Conservation (phyloP, 1,140 invertebrate species). For the Hypothenemus hampei region DNA sequence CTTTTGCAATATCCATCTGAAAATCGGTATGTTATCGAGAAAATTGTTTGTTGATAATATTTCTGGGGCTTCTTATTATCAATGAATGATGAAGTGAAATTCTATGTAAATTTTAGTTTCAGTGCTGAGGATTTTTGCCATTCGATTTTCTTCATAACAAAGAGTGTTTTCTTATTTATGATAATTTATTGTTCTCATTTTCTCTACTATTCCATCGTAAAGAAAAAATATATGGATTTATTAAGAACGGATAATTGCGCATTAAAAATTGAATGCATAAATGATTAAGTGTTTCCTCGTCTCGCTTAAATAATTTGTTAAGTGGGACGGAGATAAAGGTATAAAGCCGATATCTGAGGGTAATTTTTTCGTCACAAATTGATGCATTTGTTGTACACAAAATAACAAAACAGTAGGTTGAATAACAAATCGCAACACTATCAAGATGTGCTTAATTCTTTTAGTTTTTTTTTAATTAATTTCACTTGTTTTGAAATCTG, state of each 20-base stretch:
- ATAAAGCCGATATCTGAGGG: too few relatives aligned
- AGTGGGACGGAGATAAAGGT: conserved; percentile 6
- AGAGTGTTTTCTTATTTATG: too few relatives aligned
- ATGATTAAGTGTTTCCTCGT: conserved; percentile 5
- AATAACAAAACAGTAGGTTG: background rate
- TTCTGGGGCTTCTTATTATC: too few relatives aligned
- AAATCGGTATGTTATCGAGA: too few relatives aligned
- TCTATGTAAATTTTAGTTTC: too few relatives aligned
- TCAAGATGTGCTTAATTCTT: background rate
- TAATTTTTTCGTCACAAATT: background rate
- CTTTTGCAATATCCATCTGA: too few relatives aligned
- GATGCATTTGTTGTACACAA: background rate
- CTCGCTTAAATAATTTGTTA: background rate
- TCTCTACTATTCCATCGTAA: too few relatives aligned
- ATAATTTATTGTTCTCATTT: too few relatives aligned
- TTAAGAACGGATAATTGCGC: conserved; percentile 3
- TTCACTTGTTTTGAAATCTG: background rate
- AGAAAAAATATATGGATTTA: background rate
- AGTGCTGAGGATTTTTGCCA: too few relatives aligned
- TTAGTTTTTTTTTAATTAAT: background rate
- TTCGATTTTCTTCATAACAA: too few relatives aligned
- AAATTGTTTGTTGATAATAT: too few relatives aligned
- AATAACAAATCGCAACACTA: background rate
- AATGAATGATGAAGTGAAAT: too few relatives aligned
- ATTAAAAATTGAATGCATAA: conserved; percentile 7